Evolutionary conservation across 2,888 invertebrate species (phyloP), one percentile per base, ranked within the genome.

Genomic region (Tethea ocularis): DNA sequence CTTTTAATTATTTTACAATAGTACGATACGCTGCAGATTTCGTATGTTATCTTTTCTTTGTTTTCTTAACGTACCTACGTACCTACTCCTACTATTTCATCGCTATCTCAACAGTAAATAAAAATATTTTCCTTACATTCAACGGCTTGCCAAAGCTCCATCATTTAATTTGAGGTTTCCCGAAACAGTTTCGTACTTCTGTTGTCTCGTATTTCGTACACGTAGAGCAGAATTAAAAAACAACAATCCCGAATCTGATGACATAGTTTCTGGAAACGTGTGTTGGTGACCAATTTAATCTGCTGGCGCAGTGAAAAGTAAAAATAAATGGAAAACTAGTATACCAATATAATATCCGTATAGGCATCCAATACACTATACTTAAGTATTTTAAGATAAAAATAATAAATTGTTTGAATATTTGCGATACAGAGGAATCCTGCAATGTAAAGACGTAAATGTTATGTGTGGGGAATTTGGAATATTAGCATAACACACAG

Each of bases 371-470:
- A 24, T 52, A 52, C n/a, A 24, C 52, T 26, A 26, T n/a, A n/a
- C n/a, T n/a, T n/a, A 11, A 6, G 52, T n/a, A 29, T 26, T 52
- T 52, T 29, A n/a, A 26, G n/a, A 26, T 52, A 23, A 52, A 26
- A 52, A n/a, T 26, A 36, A 36, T 36, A 36, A 52, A 46, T 57
- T 51, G 46, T 29, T 52, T 33, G 56, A 56, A 52, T 22, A 51
- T 22, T 29, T 20, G 51, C 22, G 10, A 22, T n/a, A 51, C 20
- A 51, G 2, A 51, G 23, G 3, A 13, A 17, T n/a, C n/a, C n/a
- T n/a, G n/a, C n/a, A n/a, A n/a, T n/a, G n/a, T n/a, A n/a, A n/a
- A n/a, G n/a, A n/a, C n/a, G n/a, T n/a, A n/a, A n/a, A n/a, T n/a
- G n/a, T n/a, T n/a, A n/a, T n/a, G n/a, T n/a, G n/a, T n/a, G n/a